Base-by-base conservation (phyloP, 2,888 invertebrate species). In the Coremacera marginata region DNA sequence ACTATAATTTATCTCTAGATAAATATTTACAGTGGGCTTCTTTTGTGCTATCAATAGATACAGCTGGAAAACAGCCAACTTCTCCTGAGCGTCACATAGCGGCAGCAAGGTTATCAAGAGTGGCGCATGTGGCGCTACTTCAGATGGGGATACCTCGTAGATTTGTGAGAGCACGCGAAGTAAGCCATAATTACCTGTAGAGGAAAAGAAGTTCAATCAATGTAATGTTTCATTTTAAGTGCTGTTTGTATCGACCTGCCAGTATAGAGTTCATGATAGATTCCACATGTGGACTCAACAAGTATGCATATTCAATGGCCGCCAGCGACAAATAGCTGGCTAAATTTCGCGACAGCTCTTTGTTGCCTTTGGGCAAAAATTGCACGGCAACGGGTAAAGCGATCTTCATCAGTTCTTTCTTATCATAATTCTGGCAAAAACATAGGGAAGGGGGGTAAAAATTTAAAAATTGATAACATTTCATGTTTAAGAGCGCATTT, bases 271-370 rank as follows among this genome's bases (percentile, higher is more conserved):
- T 95, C 91, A 98, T 95, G 76, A 98, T 96, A 7, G 95, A 94
- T 82, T 96, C 94, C 73, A 97, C 95, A 88, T 97, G 96, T 14
- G 95, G 94, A 82, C 96, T 95, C 57, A 98, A 90, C 80, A 97
- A 90, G 80, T 94, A 93, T 3, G 96, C 95, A 89, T 97, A 96
- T 86, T 97, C 96, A 78, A 96, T 96, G 73, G 97, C 97, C 16
- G 97, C 97, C 81, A 98, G 90, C 0, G 97, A 97, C 71, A 98
- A 91, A 89, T 98, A 98, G 71, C 96, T 95, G 57, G 97, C 96
- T 91, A 97, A 94, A 88, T 96, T 97, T 77, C 96, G 91, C 0
- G 95, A 95, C 80, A 98, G 91, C 89, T 97, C 97, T 80, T 94
- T 93, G 89, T 98, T 98, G 75, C 96, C 95, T 87, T 96, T 96